phyloP scores from a whole-genome alignment of 2,113 vertebrate species.

The Nematolebias whitei region DNA sequence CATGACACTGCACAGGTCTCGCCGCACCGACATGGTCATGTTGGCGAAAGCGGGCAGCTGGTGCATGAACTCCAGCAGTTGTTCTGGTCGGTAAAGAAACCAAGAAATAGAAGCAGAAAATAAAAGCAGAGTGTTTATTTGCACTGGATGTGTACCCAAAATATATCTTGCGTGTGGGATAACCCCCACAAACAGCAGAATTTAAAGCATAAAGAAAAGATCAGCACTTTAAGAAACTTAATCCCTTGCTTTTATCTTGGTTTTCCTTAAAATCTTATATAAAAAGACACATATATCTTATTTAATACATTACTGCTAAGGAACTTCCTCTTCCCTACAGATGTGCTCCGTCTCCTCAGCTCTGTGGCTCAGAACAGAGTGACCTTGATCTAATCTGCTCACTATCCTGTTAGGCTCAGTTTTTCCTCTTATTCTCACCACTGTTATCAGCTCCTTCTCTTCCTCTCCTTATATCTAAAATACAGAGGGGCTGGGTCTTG shows the following conservation, averaged over 20 bases:
- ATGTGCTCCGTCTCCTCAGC: conserved; percentile 8
- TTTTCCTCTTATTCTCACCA: conserved; percentile 8
- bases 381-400: conserved; percentile 29
- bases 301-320: background rate
- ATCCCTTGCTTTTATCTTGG: background rate
- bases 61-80: conserved; percentile 96
- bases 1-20: conserved; percentile 96
- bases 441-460: conserved; percentile 1
- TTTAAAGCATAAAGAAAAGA: too few relatives aligned
- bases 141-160: too few relatives aligned
- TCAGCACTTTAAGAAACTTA: background rate
- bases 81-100: conserved; percentile 79
- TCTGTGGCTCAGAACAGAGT: conserved; percentile 36
- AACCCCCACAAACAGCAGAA: too few relatives aligned
- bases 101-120: background rate
- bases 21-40: conserved; percentile 98
- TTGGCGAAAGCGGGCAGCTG: conserved; percentile 96
- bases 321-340: conserved; percentile 6
- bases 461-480: background rate
- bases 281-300: too few relatives aligned
- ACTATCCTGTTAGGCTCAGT: conserved; percentile 1
- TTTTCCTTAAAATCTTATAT: background rate
- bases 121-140: background rate
- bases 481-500: background rate
- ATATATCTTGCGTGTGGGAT: background rate